Conservation (phyloP, 2,888 invertebrate genomes). For the Aethes cnicana region DNA sequence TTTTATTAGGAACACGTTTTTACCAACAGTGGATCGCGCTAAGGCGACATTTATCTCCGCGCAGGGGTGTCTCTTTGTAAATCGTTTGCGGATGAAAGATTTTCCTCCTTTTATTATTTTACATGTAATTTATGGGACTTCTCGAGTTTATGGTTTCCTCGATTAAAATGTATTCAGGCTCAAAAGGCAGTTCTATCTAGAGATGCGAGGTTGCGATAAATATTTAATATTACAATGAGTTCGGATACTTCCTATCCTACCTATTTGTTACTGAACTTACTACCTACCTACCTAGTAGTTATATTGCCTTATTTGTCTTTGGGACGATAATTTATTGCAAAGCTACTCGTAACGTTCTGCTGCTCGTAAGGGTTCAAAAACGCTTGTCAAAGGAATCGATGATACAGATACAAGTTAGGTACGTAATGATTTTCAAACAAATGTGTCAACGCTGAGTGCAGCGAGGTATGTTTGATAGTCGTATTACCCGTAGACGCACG, state of each 20-base stretch:
- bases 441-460: conserved; percentile 6
- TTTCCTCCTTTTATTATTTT: conserved; percentile 74
- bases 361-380: no score
- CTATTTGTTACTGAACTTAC: no score
- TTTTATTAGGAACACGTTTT: conserved; percentile 66
- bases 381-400: no score
- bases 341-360: no score
- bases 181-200: conserved; percentile 38
- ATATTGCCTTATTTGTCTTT: no score
- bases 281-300: no score
- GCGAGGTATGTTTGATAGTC: conserved; percentile 31
- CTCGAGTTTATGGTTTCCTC: conserved; percentile 45
- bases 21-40: conserved; percentile 64
- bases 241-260: no score
- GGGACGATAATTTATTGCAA: no score
- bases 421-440: no score
- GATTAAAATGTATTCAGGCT: conserved; percentile 51
- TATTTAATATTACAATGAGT: no score
- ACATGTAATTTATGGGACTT: conserved; percentile 73
- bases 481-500: conserved; percentile 42
- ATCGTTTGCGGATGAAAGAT: conserved; percentile 71
- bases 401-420: no score
- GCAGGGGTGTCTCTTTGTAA: conserved; percentile 66
- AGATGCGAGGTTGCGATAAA: not conserved
- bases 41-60: conserved; percentile 69